Base-by-base conservation (phyloP, 2,113 vertebrate genomes). In the Ariopsis seemanni region DNA sequence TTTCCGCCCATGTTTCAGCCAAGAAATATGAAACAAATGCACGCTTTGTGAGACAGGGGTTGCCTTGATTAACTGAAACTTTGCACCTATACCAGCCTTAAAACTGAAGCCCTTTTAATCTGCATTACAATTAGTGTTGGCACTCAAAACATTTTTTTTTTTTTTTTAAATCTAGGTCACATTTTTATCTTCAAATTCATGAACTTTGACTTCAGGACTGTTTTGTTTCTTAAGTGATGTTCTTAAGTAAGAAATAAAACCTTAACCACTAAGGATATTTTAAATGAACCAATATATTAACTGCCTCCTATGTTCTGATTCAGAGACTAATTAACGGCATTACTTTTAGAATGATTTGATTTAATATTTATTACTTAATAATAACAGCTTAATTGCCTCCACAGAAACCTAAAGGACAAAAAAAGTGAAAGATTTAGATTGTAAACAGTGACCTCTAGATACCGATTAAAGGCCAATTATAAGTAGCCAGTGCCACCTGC, bases 21-120 rank as follows among this genome's bases (percentile, higher is more conserved):
- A 91, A 91, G 90, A 88, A 88, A 87, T 85, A 89, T 89, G 74
- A 92, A 88, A 92, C 89, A 92, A 91, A 91, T 52, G 89, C 79
- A 88, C 82, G 87, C 90, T 91, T 91, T 92, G 88, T 92, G 81
- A 88, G 85, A 85, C 10, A 65, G 80, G 48, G 88, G 83, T 78
- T 81, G 78, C 84, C 89, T 85, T 86, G 83, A 92, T 91, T 86
- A 91, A 88, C 86, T 85, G 86, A 91, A 91, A 88, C 79, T 84
- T 88, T 88, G 85, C 86, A 88, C 89, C 87, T 85, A 84, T 81
- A 86, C 53, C 50, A 7, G 11, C 48, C 53, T 50, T 55, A 4
- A 87, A 79, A 78, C 69, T 25, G 11, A 86, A 57, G 74, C n/a
- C 42, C 53, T 74, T 80, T 89, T 67, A 79, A 82, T 57, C 77